Base-by-base conservation (phyloP, 2,113 vertebrate genomes). In the Ailurus styani region DNA sequence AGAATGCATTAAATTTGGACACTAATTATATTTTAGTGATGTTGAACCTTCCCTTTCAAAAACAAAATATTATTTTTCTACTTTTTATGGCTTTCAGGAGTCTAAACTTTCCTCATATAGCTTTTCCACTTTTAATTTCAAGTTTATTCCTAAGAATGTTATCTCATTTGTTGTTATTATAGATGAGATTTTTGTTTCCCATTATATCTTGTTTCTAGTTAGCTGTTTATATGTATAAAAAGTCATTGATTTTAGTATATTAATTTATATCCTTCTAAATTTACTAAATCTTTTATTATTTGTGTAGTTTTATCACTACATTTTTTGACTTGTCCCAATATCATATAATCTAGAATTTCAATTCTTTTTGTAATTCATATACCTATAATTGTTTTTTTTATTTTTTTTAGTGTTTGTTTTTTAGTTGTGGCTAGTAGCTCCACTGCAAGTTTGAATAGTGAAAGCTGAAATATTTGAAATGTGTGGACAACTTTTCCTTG, bases 131-230 rank as follows among this genome's bases (percentile, higher is more conserved):
- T 68, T 90, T 89, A 10, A 79, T 79, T 18, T 75, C n/a, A 94
- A 47, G 57, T 64, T 95, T 86, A 95, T 86, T 95, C 29, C 55
- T 90, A 89, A 93, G 23, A 90, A 86, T 78, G 18, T 31, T 90
- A 81, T 81, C 47, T 90, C 52, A 68, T 52, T 82, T 60, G 25
- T 73, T 88, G 54, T 37, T 83, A 37, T 82, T 91, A 77, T 45
- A 79, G 95, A 31, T 90, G 79, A 90, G 14, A 77, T 82, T 87
- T 60, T 87, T 47, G 25, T 52, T 42, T 90, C 68, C 25, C 15
- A 90, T 91, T 93, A 72, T 77, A 88, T 83, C 34, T 90, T 72
- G 21, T 72, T 78, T 87, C 52, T 93, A 25, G 54, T 89, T 95
- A 86, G n/a, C 68, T 88, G 15, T 73, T 62, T 91, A 60, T 82